These are phyloP conservation scores for Cyphomyrus plagiostoma DNA, from an alignment of 2,113 vertebrate genomes.

Conservation along the genomic window DNA sequence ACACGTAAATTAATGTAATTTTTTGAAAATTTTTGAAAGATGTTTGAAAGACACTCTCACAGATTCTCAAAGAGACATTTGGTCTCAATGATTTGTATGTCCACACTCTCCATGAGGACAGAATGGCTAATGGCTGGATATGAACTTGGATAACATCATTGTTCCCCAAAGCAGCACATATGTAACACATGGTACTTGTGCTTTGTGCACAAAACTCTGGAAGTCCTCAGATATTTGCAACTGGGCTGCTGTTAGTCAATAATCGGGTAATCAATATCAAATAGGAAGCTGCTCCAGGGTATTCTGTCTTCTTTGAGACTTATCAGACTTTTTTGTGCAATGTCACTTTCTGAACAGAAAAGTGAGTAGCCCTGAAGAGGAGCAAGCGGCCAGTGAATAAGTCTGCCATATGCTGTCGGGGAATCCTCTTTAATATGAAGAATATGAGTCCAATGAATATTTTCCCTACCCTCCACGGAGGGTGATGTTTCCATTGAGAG, in stretches of 20 bases:
- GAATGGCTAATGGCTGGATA: too few species aligned
- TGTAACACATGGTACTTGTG: not conserved
- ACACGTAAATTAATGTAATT: not conserved
- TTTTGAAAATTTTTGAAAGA: not conserved
- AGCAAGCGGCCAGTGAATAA: slow-evolving; percentile 5
- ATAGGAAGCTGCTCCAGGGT: not conserved
- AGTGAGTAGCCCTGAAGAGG: not conserved
- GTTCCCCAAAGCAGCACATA: not conserved
- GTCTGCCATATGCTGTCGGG: slow-evolving; percentile 9
- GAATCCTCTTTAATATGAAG: slow-evolving; percentile 21
- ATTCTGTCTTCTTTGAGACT: slow-evolving; percentile 4
- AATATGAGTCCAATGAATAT: slow-evolving; percentile 16
- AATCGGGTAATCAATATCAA: not conserved
- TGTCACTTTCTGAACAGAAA: not conserved
- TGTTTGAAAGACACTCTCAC: not conserved
- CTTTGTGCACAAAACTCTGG: not conserved
- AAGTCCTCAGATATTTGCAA: not conserved
- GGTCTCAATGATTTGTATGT: not conserved
- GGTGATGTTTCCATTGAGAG: slow-evolving; percentile 11
- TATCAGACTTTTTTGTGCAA: not conserved
- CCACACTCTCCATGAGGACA: not conserved
- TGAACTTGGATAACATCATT: not conserved
- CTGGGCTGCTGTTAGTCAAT: not conserved
- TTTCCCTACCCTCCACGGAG: slow-evolving; percentile 10
- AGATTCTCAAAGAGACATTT: not conserved